These are phyloP conservation scores for Matsumyia berberina DNA, from an alignment of 2,888 invertebrate species.

Conservation along the genomic window DNA sequence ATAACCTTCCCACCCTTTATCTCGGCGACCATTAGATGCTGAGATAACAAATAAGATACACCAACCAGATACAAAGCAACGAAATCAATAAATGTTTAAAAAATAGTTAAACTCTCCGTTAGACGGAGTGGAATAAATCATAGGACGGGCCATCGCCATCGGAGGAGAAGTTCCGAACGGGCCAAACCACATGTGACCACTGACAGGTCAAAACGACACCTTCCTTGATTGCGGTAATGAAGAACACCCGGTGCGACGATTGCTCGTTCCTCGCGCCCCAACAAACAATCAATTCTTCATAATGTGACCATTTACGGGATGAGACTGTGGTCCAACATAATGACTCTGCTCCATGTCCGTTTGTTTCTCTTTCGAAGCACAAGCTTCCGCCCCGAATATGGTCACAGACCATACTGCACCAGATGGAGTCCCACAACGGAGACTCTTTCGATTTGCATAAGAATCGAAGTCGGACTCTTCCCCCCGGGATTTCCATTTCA, in stretches of 20 bases:
- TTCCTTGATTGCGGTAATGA: constrained; percentile 58
- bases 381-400: constrained; percentile 63
- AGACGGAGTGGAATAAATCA: constrained; percentile 55
- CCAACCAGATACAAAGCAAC: constrained; percentile 14
- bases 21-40: constrained; percentile 26
- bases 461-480: constrained; percentile 55
- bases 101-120: constrained; percentile 29
- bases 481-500: constrained; percentile 62
- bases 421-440: constrained; percentile 23
- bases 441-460: constrained; percentile 56
- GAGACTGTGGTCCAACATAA: constrained; percentile 31
- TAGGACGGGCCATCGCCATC: background rate
- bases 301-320: constrained; percentile 44
- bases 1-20: constrained; percentile 48
- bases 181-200: constrained; percentile 42
- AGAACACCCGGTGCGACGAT: constrained; percentile 69
- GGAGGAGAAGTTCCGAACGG: background rate
- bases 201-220: constrained; percentile 67
- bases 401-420: constrained; percentile 37
- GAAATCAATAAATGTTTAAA: constrained; percentile 54
- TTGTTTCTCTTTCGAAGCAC: background rate
- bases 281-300: constrained; percentile 69
- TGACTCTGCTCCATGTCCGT: constrained; percentile 24
- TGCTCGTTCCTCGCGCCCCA: constrained; percentile 68
- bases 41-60: constrained; percentile 53